Evolutionary conservation across 2,797 vertebrate genomes (phyloP), one percentile per base, ranked within the genome.

Genomic region (Poliocrania exsul): DNA sequence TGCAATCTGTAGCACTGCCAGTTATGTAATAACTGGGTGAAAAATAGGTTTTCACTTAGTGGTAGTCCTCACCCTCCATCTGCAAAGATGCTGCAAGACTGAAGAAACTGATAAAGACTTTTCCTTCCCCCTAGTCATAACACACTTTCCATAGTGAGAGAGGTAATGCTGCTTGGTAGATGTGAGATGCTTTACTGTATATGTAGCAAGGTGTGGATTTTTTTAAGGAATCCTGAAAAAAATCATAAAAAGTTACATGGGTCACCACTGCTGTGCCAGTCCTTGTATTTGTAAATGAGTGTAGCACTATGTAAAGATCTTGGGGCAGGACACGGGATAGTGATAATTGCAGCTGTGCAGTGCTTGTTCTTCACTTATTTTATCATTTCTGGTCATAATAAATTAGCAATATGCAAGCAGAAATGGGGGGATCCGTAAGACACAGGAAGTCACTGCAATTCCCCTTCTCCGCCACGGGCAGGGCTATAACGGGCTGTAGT

Each of bases 41-140:
- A 90, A 81, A 83, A 78, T 26, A 75, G 0, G 1, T 33, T 69
- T 78, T 91, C 42, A 20, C 29, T 54, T 14, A 40, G 25, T 79
- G 54, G 44, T 54, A 85, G 75, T 33, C 37, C 47, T 75, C 49
- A 40, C 47, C 46, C 37, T 60, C 37, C 50, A 5, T 72, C 58
- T 79, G 51, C 92, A 81, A 70, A 92, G 80, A 73, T 70, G 66
- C 72, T 89, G 61, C 35, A 38, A 67, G 58, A 72, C 35, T 83
- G 54, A 13, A 86, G n/a, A 62, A 92, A 46, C 15, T 2, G 24
- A 15, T 80, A 33, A 47, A 67, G 40, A 26, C 20, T 37, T 64
- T n/a, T 49, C 8, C 42, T 47, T 49, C 1, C 31, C 28, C 15
- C 11, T 28, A 3, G 16, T 49, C 24, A 49, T 82, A 44, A 67